A percentile compares a stretch with the other conserved stretches of the same genome.
Evolutionary conservation across 2,888 invertebrate genomes (phyloP).

Genomic region (Agrypnus murinus): DNA sequence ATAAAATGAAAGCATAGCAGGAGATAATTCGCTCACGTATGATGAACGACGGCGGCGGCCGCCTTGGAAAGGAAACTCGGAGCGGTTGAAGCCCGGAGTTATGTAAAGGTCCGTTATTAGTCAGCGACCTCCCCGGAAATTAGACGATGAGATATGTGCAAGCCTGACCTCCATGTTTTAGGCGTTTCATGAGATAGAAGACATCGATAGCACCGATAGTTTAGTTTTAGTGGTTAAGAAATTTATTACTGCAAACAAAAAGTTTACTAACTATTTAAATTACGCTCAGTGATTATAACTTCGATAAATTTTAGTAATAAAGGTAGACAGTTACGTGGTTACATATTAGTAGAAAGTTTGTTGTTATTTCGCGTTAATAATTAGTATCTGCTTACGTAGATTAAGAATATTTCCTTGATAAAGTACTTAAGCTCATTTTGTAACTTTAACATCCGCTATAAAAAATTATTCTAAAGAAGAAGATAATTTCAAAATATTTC

Average conservation of each 20-base stretch:
- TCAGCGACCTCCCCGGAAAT: conserved; percentile 64
- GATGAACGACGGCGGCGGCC: conserved; percentile 52
- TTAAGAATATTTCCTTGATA: no score
- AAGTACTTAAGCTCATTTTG: no score
- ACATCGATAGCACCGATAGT: conserved; percentile 60
- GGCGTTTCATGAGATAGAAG: conserved; percentile 57
- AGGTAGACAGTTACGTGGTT: no score
- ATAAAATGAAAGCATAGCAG: conserved; percentile 42
- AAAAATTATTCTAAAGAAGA: no score
- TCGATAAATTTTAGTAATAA: no score
- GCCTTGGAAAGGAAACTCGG: conserved; percentile 52
- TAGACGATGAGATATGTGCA: conserved; percentile 64
- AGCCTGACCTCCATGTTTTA: conserved; percentile 59
- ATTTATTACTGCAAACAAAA: conserved; percentile 41
- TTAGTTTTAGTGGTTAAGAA: conserved; percentile 51
- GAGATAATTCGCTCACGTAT: conserved; percentile 55
- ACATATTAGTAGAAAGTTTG: no score
- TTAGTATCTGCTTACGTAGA: no score
- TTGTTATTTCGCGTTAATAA: no score
- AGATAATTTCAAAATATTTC: no score
- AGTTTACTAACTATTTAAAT: background rate
- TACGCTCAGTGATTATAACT: no score
- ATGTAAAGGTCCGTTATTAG: conserved; percentile 63
- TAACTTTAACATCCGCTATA: background rate
- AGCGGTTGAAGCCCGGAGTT: conserved; percentile 57